Conservation (phyloP, 2,888 invertebrate genomes). For the Tuberolachnus salignus region DNA sequence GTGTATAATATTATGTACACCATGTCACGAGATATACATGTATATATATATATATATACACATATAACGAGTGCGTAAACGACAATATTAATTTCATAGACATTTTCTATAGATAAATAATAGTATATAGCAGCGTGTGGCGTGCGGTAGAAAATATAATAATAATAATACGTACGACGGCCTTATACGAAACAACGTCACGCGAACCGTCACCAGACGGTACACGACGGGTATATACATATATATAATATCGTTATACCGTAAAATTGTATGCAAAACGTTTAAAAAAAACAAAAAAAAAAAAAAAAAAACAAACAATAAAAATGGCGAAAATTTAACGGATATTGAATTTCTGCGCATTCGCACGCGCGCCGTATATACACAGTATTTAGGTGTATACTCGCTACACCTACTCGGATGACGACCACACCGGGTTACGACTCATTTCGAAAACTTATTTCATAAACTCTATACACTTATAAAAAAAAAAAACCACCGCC, state of each 20-base stretch:
- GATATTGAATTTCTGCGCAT: constrained; percentile 24
- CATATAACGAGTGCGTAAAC: neutral
- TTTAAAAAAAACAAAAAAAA: neutral
- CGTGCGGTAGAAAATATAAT: no score
- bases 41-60: no score
- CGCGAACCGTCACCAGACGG: constrained; percentile 27
- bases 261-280: constrained; percentile 13
- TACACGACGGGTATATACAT: neutral
- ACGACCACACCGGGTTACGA: neutral
- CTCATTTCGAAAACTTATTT: constrained; percentile 17
- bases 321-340: neutral
- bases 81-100: constrained; percentile 40
- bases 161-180: no score
- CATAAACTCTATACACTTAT: constrained; percentile 25
- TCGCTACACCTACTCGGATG: neutral
- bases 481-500: no score
- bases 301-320: neutral
- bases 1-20: neutral
- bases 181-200: neutral
- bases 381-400: neutral
- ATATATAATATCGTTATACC: neutral
- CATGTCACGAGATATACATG: no score
- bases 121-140: no score
- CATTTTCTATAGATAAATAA: no score
- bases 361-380: neutral